Base-by-base conservation (phyloP, 1,140 invertebrate genomes). In the Oryzaephilus surinamensis region DNA sequence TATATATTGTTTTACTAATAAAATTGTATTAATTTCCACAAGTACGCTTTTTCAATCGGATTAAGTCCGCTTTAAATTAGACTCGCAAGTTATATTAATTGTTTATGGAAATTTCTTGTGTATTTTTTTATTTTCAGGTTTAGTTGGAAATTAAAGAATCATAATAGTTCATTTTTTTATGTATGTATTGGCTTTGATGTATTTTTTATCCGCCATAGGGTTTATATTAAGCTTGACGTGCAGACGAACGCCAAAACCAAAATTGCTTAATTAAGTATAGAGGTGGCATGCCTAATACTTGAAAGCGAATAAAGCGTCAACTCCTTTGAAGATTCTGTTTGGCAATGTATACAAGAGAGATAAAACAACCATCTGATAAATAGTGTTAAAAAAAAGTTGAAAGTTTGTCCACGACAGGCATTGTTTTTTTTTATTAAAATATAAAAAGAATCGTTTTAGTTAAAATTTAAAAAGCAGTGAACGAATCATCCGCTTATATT, bases 41-140 rank as follows among this genome's bases (percentile, higher is more conserved):
- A 40, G 37, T 29, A 38, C 36, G 42, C 42, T 44, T 40, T 44
- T 44, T 44, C 37, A 45, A 45, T 45, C 34, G 19, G 38, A 45
- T 45, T 45, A 45, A 24, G 35, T 36, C 39, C 42, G 42, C 17
- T 44, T 44, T 35, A 29, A 44, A 44, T 44, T 44, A 39, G 31
- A 30, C 42, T 44, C 29, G 18, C 31, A 32, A 27, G 42, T 38
- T 32, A n/a, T n/a, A n/a, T n/a, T n/a, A n/a, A n/a, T n/a, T n/a
- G n/a, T n/a, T n/a, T n/a, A n/a, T n/a, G n/a, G n/a, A n/a, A n/a
- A n/a, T n/a, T n/a, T n/a, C n/a, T n/a, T n/a, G n/a, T n/a, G n/a
- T n/a, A n/a, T n/a, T n/a, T n/a, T n/a, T n/a, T n/a, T n/a, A n/a
- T n/a, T n/a, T n/a, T n/a, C n/a, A n/a, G n/a, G n/a, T n/a, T n/a